Base-by-base conservation (phyloP, 2,113 vertebrate genomes). In the Tichodroma muraria region DNA sequence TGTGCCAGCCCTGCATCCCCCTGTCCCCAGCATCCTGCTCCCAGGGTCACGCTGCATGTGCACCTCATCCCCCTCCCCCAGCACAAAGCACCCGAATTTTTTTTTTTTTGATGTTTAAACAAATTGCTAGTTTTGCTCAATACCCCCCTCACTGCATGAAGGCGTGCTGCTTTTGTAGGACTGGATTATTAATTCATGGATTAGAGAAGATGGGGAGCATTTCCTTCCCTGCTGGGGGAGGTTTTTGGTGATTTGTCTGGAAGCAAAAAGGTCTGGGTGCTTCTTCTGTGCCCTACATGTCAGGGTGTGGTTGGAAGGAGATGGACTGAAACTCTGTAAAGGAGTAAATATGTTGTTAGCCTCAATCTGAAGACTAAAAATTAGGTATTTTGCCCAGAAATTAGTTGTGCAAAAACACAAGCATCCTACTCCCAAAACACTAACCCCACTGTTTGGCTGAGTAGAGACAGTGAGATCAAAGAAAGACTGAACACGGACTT, bases 11-110 rank as follows among this genome's bases (percentile, higher is more conserved):
- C 47, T 60, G 52, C 38, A 47, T 22, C 27, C 53, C 30, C 6
- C 3, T 8, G 8, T 9, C 66, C 60, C 1, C 0, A 21, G 23
- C 15, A 28, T 4, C 31, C 54, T 27, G 14, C 66, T 72, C 19
- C 38, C 40, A 0, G 44, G 33, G 14, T 11, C 9, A 1, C 4
- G 65, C 35, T 49, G 44, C 42, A 23, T 2, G 0, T 33, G 37
- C 68, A 71, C 9, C 75, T 88, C 2, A 1, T 11, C 31, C 64
- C 40, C n/a, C n/a, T 71, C 23, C 19, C 20, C 21, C 45, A 37
- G 42, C 15, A 54, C 12, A 37, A 24, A 11, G n/a, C 16, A 65
- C 13, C 18, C 35, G 10, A 13, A 2, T 35, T 50, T 50, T 37
- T 35, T 56, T 38, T 61, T 40, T 37, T 49, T 45, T 17, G 1